Evolutionary conservation across 1,140 invertebrate genomes (phyloP), one percentile per base, ranked within the genome.

Genomic region (Dendroctonus valens): DNA sequence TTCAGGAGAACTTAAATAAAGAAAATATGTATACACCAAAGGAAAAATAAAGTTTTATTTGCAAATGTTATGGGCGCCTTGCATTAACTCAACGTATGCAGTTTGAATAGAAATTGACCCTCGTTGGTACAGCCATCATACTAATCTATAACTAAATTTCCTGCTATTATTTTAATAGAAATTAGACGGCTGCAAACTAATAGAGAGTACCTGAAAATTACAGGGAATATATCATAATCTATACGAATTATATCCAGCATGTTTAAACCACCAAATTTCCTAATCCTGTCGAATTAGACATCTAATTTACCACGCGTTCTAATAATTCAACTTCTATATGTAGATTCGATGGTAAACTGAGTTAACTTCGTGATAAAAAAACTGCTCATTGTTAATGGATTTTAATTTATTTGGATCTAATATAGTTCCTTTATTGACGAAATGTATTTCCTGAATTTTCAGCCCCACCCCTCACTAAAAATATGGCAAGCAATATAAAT

Each of bases 161-260:
- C 15, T 39, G 54, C 63, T 65, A 59, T 65, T 65, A 65, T 65
- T 65, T 50, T 65, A 65, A 65, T 65, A 59, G 63, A 65, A 65
- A 65, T 65, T 65, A 65, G 54, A 59, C 57, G 39, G 55, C 46
- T 58, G 63, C 44, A 51, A 65, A 59, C 55, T 65, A 52, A 49
- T 58, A 59, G 41, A 51, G 41, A 26, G 50, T 50, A 15, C 63
- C 38, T 39, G 62, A 65, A 65, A 65, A 65, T 65, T 65, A 65
- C 54, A 59, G 63, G 57, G 63, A 42, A 65, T 65, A 65, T 65
- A 65, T 65, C 63, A 65, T 51, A 65, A 9, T 51, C 50, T 9
- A 37, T 55, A 37, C n/a, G 55, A 49, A 65, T 65, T 65, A 65
- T 59, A 54, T 59, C 6, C 54, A 41, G 48, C 55, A 65, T 52